Evolutionary conservation across 2,888 invertebrate genomes (phyloP).

Genomic region (Anoplius nigerrimus): DNA sequence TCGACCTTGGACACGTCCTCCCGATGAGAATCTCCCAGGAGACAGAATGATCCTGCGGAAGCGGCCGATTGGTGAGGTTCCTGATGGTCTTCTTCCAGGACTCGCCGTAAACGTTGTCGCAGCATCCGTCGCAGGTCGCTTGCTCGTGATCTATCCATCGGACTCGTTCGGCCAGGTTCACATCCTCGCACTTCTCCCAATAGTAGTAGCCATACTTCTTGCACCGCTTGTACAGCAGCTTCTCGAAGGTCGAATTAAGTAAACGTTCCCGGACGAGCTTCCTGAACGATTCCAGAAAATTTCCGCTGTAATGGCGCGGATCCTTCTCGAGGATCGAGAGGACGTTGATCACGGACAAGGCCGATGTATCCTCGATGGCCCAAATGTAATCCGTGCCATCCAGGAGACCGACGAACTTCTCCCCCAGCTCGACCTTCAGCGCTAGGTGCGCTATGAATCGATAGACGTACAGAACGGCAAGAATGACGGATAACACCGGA

Average conservation of each 20-base stretch:
- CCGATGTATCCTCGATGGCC: conserved; percentile 76
- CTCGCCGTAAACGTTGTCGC: conserved; percentile 59
- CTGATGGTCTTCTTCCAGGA: conserved; percentile 73
- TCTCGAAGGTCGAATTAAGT: conserved; percentile 56
- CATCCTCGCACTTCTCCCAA: conserved; percentile 73
- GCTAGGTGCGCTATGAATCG: conserved; percentile 46
- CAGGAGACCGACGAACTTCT: conserved; percentile 75
- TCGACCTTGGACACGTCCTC: conserved; percentile 46
- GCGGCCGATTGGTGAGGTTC: conserved; percentile 71
- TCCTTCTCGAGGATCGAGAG: conserved; percentile 75
- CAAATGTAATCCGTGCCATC: conserved; percentile 78
- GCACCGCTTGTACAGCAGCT: conserved; percentile 75
- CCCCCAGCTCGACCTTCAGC: conserved; percentile 60
- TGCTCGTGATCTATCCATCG: conserved; percentile 72
- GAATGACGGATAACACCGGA: conserved; percentile 38
- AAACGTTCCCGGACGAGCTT: conserved; percentile 48
- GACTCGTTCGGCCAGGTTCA: conserved; percentile 75
- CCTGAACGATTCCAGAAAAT: conserved; percentile 51
- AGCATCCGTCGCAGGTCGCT: conserved; percentile 53
- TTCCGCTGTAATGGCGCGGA: conserved; percentile 27
- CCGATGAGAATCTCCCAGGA: conserved; percentile 77
- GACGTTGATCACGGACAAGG: conserved; percentile 76
- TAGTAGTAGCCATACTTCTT: conserved; percentile 77
- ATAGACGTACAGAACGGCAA: conserved; percentile 48
- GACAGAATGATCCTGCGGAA: conserved; percentile 76